Evolutionary conservation across 2,888 invertebrate species (phyloP).

Genomic region (Pseudoips prasinana): DNA sequence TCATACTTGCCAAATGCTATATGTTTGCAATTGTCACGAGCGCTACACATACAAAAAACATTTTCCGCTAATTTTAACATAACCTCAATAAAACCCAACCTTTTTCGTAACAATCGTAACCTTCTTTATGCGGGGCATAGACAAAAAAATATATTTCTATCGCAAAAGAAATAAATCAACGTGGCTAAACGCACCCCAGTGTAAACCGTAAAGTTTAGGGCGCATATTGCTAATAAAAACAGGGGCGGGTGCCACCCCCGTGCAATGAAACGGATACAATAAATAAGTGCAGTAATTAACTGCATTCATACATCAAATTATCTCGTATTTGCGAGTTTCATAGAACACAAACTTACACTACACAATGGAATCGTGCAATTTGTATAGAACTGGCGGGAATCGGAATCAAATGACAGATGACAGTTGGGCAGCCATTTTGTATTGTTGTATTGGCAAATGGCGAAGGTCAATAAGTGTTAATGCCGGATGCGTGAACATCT

Average conservation of each 20-base stretch:
- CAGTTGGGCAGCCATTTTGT: slow-evolving; percentile 64
- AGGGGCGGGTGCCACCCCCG: slow-evolving; percentile 50
- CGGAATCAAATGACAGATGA: slow-evolving; percentile 63
- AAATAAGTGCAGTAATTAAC: slow-evolving; percentile 75
- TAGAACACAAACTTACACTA: slow-evolving; percentile 47
- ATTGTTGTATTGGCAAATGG: slow-evolving; percentile 55
- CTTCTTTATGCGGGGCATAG: slow-evolving; percentile 31
- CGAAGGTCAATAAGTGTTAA: slow-evolving; percentile 37
- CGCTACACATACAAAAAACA: slow-evolving; percentile 33
- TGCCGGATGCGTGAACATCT: slow-evolving; percentile 30
- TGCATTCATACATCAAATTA: slow-evolving; percentile 74
- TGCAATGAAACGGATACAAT: slow-evolving; percentile 72
- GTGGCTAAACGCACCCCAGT: slow-evolving; percentile 45
- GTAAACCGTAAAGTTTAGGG: slow-evolving; percentile 51
- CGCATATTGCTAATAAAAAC: slow-evolving; percentile 61
- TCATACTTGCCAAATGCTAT: slow-evolving; percentile 29
- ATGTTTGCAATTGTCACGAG: slow-evolving; percentile 35
- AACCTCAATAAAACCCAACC: slow-evolving; percentile 40
- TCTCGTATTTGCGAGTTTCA: slow-evolving; percentile 53
- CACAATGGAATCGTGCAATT: slow-evolving; percentile 42
- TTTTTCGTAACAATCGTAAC: slow-evolving; percentile 30
- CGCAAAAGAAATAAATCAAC: slow-evolving; percentile 56
- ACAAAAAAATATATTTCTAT: slow-evolving; percentile 39
- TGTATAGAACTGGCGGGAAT: slow-evolving; percentile 55
- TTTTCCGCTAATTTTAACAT: slow-evolving; percentile 51